Evolutionary conservation across 2,113 vertebrate species (phyloP).

Genomic region (Phyllopteryx taeniolatus): DNA sequence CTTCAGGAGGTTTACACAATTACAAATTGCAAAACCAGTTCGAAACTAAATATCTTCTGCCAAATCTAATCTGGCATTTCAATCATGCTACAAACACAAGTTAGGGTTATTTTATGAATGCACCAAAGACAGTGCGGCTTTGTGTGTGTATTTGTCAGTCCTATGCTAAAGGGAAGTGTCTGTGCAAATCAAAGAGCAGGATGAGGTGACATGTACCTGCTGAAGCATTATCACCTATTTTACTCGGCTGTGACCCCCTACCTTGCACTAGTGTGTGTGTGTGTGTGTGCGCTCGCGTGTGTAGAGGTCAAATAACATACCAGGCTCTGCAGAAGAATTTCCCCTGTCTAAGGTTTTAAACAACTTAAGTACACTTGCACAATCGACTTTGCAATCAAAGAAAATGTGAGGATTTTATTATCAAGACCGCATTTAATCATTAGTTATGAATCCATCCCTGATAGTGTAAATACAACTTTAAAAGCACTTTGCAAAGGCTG

Average conservation of each 20-base stretch:
- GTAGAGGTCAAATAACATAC: background rate
- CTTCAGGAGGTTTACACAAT: background rate
- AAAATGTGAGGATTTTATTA: background rate
- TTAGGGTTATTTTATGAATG: background rate
- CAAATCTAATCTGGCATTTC: background rate
- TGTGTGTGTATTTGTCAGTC: constrained; percentile 57
- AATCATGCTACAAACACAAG: background rate
- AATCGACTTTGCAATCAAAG: background rate
- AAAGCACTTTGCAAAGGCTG: background rate
- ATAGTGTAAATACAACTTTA: too few relatives aligned
- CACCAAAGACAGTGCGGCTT: constrained; percentile 15
- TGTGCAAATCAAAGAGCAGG: constrained; percentile 68
- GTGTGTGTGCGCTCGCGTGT: background rate
- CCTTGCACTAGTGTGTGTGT: constrained; percentile 16
- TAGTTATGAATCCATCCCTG: too few relatives aligned
- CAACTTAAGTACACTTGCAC: background rate
- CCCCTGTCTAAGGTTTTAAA: constrained; percentile 2
- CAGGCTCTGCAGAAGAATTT: background rate
- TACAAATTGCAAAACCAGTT: background rate
- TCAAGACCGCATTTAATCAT: too few relatives aligned
- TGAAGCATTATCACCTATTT: constrained; percentile 53
- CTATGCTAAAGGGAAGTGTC: constrained; percentile 68
- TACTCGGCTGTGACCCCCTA: constrained; percentile 44
- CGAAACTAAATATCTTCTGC: background rate
- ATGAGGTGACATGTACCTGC: constrained; percentile 64